Conservation (phyloP, 2,113 vertebrate genomes). For the Hippocampus abdominalis region DNA sequence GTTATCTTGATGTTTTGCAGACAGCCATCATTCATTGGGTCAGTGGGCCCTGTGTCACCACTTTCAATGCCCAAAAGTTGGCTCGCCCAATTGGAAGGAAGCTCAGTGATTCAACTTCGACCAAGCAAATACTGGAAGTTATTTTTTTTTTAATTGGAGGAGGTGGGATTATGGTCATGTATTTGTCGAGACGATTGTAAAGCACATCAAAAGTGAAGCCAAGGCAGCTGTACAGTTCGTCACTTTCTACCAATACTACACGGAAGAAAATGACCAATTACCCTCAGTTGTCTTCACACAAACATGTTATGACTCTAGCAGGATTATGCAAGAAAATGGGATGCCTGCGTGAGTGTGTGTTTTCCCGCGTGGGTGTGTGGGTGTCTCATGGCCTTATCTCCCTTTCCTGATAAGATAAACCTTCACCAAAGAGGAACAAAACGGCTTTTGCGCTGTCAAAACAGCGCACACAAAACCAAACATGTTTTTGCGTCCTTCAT, state of each 20-base stretch:
- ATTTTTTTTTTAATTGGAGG: background rate
- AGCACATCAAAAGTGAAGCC: background rate
- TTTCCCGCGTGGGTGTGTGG: background rate
- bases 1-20: background rate
- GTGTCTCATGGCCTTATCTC: constrained; percentile 45
- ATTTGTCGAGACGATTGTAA: background rate
- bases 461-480: constrained; percentile 15
- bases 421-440: constrained; percentile 43
- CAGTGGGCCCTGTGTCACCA: background rate
- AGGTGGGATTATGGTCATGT: background rate
- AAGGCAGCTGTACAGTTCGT: background rate
- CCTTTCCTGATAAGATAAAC: constrained; percentile 48
- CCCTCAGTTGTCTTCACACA: constrained; percentile 40
- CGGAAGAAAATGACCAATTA: constrained; percentile 48
- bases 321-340: constrained; percentile 49
- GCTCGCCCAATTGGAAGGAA: background rate
- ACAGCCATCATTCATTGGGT: constrained; percentile 1
- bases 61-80: background rate
- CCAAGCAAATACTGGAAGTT: background rate
- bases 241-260: constrained; percentile 67
- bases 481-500: background rate
- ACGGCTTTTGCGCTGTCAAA: constrained; percentile 37
- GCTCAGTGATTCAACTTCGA: background rate
- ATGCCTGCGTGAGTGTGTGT: too few species aligned
- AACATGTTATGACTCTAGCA: constrained; percentile 61